Percentiles rank a stretch among this genome's conserved stretches.
These are phyloP conservation scores for Nymphalis io DNA, from an alignment of 1,140 invertebrate genomes.

Conservation along the genomic window DNA sequence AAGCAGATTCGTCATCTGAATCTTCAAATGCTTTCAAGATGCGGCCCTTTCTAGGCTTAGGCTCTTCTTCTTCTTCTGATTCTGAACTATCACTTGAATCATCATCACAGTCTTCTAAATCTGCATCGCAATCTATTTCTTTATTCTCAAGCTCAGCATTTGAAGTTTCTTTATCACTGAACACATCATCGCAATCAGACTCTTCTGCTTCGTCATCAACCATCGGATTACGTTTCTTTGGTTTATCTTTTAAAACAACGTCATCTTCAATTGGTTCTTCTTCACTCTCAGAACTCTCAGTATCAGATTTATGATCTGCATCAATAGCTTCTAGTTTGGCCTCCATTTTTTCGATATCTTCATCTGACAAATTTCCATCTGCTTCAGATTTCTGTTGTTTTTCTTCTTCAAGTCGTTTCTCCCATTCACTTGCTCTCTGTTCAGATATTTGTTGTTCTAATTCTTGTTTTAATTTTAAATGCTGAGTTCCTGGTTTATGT, in stretches of 20 bases:
- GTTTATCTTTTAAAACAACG: conserved; percentile 73
- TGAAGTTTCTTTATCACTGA: conserved; percentile 52
- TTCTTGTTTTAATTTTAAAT: conserved; percentile 83
- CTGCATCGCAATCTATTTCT: conserved; percentile 54
- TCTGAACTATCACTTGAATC: conserved; percentile 48
- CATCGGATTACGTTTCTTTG: conserved; percentile 62
- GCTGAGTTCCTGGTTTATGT: conserved; percentile 82
- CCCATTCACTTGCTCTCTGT: conserved; percentile 84
- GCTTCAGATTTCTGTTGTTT: conserved; percentile 73
- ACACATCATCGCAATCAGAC: conserved; percentile 58
- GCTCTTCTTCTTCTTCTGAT: conserved; percentile 48
- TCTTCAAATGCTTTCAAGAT: conserved; percentile 70
- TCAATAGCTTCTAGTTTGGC: conserved; percentile 54
- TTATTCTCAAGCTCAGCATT: conserved; percentile 52
- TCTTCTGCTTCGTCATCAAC: conserved; percentile 78
- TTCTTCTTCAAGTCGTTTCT: conserved; percentile 79
- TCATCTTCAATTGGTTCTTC: conserved; percentile 71
- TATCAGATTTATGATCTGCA: conserved; percentile 63
- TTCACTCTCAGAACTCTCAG: conserved; percentile 61
- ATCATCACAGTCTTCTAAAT: conserved; percentile 30
- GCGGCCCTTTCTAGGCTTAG: conserved; percentile 55
- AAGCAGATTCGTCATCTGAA: conserved; percentile 66
- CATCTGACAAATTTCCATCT: conserved; percentile 58
- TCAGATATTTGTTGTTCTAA: conserved; percentile 84
- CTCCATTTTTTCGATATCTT: conserved; percentile 71